Evolutionary conservation across 2,888 invertebrate species (phyloP), one percentile per base, ranked within the genome.

Genomic region (Drosophila algonquin): DNA sequence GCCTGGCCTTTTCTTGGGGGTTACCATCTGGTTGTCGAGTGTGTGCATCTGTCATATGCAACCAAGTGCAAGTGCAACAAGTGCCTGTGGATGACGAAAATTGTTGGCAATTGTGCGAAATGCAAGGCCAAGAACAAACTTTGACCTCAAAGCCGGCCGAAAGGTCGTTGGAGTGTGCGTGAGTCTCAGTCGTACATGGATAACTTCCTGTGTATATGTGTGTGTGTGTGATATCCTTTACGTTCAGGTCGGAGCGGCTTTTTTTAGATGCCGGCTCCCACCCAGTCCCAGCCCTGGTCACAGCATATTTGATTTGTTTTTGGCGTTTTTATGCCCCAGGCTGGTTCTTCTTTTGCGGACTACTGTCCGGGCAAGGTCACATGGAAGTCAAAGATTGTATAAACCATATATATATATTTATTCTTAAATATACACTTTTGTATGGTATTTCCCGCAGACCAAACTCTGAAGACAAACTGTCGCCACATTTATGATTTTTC

Each of bases 341-440:
- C 40, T 14, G 14, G 14, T 14, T 40, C 40, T 32, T 32, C 32
- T 32, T 10, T 32, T 32, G 30, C 30, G 30, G 30, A 30, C 32
- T 32, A 30, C 47, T 56, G 67, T 53, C 54, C 32, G 30, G 30
- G 30, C 7, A 30, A 30, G 30, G 30, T 30, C 30, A 30, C 30
- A 30, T 90, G 74, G 74, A 89, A 89, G 89, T 83, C 90, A 82
- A 46, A 46, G 57, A 52, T 21, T 21, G 21, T 65, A 77, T 81
- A 84, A 80, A 87, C 77, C 81, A 73, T 73, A 30, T 51, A 21
- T 46, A 10, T 56, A 12, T 56, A 32, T 55, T 53, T 14, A 6
- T 40, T 14, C 40, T 40, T 40, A 40, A 40, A 40, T 40, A 40
- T 14, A 14, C 40, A 40, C 6, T n/a, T 32, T 32, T 30, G 12